Evolutionary conservation across 2,888 invertebrate species (phyloP).

Genomic region (Ligdia adustata): DNA sequence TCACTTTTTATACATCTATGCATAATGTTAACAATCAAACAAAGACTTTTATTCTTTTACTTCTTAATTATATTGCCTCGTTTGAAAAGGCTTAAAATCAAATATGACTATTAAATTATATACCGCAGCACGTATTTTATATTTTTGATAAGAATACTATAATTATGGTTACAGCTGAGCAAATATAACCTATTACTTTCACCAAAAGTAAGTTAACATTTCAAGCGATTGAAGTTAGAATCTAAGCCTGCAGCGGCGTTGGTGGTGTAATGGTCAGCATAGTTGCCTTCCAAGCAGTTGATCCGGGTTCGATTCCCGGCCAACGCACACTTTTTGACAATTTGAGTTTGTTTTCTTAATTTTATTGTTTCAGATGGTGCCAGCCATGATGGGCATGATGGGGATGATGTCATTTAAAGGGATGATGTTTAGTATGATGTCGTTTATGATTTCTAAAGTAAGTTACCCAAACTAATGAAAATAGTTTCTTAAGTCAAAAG

Average conservation of each 20-base stretch:
- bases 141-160: too few relatives aligned
- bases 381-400: constrained; percentile 84
- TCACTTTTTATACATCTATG: too few relatives aligned
- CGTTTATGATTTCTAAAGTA: constrained; percentile 84
- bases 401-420: constrained; percentile 85
- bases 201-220: too few relatives aligned
- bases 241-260: constrained; percentile 52
- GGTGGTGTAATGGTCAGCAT: constrained; percentile 85
- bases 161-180: background rate
- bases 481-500: too few relatives aligned
- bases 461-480: constrained; percentile 30
- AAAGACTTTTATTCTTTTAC: too few relatives aligned
- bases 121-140: too few relatives aligned
- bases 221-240: background rate
- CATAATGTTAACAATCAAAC: too few relatives aligned
- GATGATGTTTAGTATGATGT: constrained; percentile 85
- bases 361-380: constrained; percentile 70
- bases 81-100: too few relatives aligned
- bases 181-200: background rate
- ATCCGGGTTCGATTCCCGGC: constrained; percentile 84
- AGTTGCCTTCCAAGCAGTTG: constrained; percentile 84
- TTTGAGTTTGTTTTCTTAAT: background rate
- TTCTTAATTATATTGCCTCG: too few relatives aligned
- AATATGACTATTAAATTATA: too few relatives aligned
- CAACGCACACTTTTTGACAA: constrained; percentile 65